phyloP scores from a whole-genome alignment of 2,797 vertebrate genomes.

The Emys orbicularis region DNA sequence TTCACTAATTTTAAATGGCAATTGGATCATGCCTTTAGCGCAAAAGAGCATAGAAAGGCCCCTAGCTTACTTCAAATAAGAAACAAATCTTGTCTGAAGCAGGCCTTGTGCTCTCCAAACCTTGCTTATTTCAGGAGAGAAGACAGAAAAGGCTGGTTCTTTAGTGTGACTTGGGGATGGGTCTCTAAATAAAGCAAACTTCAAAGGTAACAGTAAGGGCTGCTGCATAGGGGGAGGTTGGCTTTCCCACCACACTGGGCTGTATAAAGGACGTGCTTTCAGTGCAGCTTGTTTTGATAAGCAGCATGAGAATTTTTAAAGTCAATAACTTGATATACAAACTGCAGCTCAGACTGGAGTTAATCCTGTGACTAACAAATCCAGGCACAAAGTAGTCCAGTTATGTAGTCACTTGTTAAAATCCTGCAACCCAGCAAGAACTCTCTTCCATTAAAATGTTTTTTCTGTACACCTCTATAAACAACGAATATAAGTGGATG shows the following conservation, averaged over 20 bases:
- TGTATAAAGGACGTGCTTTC: constrained; percentile 64
- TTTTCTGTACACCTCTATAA: constrained; percentile 34
- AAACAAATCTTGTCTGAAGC: constrained; percentile 43
- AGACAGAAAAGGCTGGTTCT: constrained; percentile 51
- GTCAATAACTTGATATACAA: constrained; percentile 75
- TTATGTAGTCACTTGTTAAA: constrained; percentile 76
- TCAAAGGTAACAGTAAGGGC: constrained; percentile 33
- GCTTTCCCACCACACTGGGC: constrained; percentile 60
- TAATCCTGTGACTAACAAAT: constrained; percentile 21
- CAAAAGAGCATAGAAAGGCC: constrained; percentile 48
- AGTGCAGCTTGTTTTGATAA: constrained; percentile 75
- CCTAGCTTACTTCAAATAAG: constrained; percentile 53
- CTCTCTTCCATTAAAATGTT: constrained; percentile 43
- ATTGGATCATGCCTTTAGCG: constrained; percentile 64
- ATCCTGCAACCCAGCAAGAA: constrained; percentile 69
- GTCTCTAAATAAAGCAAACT: constrained; percentile 69
- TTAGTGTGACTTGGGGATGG: constrained; percentile 44
- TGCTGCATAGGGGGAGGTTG: constrained; percentile 30
- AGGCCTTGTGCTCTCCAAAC: constrained; percentile 15
- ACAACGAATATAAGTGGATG: constrained; percentile 59
- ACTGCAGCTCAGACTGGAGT: constrained; percentile 72
- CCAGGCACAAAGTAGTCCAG: constrained; percentile 64
- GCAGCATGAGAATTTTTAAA: constrained; percentile 72
- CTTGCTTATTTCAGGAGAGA: constrained; percentile 47
- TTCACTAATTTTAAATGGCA: constrained; percentile 72